Evolutionary conservation across 2,888 invertebrate genomes (phyloP).

Genomic region (Pseudococcus viburni): DNA sequence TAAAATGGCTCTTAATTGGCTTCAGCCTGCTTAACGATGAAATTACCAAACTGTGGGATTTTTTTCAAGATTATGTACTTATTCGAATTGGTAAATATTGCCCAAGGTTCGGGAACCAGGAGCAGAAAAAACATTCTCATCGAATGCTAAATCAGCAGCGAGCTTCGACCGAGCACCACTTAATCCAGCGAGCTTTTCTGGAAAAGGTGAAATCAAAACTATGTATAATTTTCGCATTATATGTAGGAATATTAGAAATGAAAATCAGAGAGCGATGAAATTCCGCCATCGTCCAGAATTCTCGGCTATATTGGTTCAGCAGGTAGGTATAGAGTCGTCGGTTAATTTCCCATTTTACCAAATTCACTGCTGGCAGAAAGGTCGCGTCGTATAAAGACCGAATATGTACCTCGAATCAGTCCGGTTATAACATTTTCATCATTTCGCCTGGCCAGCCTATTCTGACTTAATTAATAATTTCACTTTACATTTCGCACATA

Average conservation of each 20-base stretch:
- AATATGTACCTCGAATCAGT: not conserved
- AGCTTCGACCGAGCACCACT: not conserved
- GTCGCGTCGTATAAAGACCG: not conserved
- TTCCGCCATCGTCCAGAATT: not conserved
- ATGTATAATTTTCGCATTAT: not conserved
- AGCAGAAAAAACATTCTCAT: too few species aligned
- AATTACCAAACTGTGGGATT: not conserved
- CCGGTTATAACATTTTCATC: not conserved
- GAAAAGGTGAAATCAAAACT: not conserved
- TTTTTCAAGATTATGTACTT: not conserved
- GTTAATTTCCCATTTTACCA: not conserved
- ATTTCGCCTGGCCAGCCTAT: not conserved
- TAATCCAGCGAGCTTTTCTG: not conserved
- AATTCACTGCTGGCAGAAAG: not conserved
- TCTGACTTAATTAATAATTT: conserved; percentile 22
- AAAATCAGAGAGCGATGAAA: not conserved
- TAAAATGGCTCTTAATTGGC: not conserved
- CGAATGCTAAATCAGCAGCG: not conserved
- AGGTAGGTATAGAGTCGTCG: not conserved
- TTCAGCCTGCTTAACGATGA: not conserved
- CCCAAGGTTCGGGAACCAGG: too few species aligned
- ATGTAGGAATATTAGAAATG: not conserved
- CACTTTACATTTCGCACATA: not conserved
- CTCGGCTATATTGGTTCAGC: too few species aligned
- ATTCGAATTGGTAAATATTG: not conserved